Evolutionary conservation across 2,797 vertebrate species (phyloP).

Genomic region (Semotilus atromaculatus): DNA sequence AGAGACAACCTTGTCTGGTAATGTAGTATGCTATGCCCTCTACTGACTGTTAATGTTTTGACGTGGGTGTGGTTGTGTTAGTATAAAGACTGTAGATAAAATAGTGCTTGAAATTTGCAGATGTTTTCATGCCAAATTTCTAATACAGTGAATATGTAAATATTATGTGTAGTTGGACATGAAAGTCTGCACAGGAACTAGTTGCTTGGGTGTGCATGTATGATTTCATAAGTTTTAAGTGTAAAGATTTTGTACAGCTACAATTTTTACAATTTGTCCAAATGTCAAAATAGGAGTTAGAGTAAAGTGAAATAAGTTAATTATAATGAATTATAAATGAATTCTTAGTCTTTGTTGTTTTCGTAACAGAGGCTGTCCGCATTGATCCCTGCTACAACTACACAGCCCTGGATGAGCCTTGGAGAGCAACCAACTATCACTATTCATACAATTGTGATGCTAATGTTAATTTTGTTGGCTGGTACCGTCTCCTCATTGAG

Average conservation of each 20-base stretch:
- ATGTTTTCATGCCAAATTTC: no score
- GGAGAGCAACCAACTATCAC: slow-evolving; percentile 21
- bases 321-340: no score
- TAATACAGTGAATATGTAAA: no score
- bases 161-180: no score
- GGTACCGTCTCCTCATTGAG: slow-evolving; percentile 21
- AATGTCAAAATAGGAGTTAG: no score
- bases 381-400: slow-evolving; percentile 39
- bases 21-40: background rate
- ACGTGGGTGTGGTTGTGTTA: background rate
- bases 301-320: no score
- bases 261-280: no score
- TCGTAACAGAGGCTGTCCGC: background rate
- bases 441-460: background rate
- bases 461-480: background rate
- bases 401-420: slow-evolving; percentile 18
- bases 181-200: no score
- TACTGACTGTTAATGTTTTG: background rate
- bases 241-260: no score
- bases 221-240: no score
- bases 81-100: background rate
- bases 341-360: background rate
- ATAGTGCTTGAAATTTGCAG: background rate
- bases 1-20: slow-evolving; percentile 9
- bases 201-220: no score